Evolutionary conservation across 2,797 vertebrate species (phyloP), one percentile per base, ranked within the genome.

Genomic region (Serranus cabrilla): DNA sequence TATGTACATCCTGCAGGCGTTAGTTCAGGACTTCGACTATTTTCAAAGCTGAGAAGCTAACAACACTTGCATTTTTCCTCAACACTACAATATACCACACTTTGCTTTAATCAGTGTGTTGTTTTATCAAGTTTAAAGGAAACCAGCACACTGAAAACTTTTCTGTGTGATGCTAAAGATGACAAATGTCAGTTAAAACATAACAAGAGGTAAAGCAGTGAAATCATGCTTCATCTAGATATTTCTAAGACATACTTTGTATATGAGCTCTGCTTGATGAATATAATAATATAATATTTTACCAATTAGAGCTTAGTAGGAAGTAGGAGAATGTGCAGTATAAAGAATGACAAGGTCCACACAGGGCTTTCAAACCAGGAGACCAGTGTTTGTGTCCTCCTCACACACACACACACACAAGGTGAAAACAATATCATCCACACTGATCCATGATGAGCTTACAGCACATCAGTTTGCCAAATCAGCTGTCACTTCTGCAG

Each of bases 401-500:
- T n/a, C n/a, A 9, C 34, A 34, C 34, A 34, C 34, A 34, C 34
- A 34, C 34, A 34, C 34, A 34, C n/a, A 34, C 34, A 34, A 34
- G 34, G 34, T 34, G 34, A 34, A 34, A 34, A 34, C 34, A 34
- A 34, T 34, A 34, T 34, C 34, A 34, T 34, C 34, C 34, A 34
- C 34, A 6, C 27, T 31, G 27, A 31, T 31, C 27, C 27, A 31
- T 31, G 34, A 34, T 34, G 7, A 52, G 63, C 57, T 46, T 25
- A 17, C 4, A 20, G 25, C 4, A 4, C 46, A 31, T 63, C 72
- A 62, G 39, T 60, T 61, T 46, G 5, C 17, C 37, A 20, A 71
- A 25, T 83, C 80, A 70, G 79, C 77, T 81, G 71, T 63, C 57
- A 93, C 94, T 49, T 91, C 90, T 93, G 93, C 93, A 16, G 46